Evolutionary conservation across 2,797 vertebrate species (phyloP).

Genomic region (Apodemus agrarius): DNA sequence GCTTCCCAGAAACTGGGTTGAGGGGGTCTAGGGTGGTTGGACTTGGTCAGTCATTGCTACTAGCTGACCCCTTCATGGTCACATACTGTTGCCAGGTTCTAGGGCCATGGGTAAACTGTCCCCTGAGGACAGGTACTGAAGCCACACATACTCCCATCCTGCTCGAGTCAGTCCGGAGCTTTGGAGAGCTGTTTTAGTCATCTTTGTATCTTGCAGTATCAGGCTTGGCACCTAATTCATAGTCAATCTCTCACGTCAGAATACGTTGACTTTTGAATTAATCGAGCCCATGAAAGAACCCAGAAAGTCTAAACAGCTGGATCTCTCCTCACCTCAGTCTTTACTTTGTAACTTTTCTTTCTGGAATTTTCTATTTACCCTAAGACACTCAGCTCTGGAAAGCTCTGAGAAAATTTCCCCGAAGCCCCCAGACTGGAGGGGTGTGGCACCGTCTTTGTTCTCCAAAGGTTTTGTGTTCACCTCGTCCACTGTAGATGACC

Average conservation of each 20-base stretch:
- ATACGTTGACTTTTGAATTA: background rate
- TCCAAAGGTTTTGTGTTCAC: background rate
- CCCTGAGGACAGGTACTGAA: background rate
- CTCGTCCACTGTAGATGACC: background rate
- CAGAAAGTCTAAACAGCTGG: background rate
- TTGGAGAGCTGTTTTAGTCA: background rate
- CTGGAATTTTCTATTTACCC: background rate
- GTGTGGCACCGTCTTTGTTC: background rate
- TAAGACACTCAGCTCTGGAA: background rate
- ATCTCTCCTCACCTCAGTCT: background rate
- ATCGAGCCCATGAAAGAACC: background rate
- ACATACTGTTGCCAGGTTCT: background rate
- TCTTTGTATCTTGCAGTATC: background rate
- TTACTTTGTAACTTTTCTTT: constrained; percentile 8
- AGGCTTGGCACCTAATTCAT: background rate
- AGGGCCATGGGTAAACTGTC: background rate
- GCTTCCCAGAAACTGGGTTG: background rate
- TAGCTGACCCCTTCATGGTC: background rate
- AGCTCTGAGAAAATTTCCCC: background rate
- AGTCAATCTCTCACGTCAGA: background rate
- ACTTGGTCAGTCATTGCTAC: background rate
- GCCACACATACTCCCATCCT: background rate
- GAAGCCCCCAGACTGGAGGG: background rate
- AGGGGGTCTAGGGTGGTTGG: background rate
- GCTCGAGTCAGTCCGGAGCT: background rate